Evolutionary conservation across 2,888 invertebrate genomes (phyloP).

Genomic region (Chalcosyrphus nemorum): DNA sequence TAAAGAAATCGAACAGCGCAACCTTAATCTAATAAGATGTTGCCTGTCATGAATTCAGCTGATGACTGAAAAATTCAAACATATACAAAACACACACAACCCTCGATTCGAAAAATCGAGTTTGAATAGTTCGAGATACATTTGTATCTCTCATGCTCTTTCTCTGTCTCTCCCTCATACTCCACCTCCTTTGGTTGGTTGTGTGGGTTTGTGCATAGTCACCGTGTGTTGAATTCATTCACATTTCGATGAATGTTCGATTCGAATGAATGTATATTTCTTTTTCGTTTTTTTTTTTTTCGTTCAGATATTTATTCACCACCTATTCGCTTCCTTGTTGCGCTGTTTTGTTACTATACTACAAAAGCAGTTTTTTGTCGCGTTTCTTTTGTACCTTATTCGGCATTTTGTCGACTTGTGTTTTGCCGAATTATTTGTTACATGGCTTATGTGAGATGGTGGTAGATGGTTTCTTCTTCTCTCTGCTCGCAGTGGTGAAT

Average conservation of each 20-base stretch:
- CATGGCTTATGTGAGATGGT: slow-evolving; percentile 9
- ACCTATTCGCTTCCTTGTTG: slow-evolving; percentile 70
- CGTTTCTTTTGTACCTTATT: slow-evolving; percentile 49
- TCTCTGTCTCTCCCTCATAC: slow-evolving; percentile 72
- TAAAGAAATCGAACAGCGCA: slow-evolving; percentile 76
- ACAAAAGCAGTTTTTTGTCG: slow-evolving; percentile 50
- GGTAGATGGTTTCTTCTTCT: neutral
- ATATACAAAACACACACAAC: slow-evolving; percentile 81
- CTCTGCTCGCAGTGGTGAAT: slow-evolving; percentile 34
- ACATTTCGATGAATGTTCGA: slow-evolving; percentile 72
- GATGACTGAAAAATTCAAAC: slow-evolving; percentile 82
- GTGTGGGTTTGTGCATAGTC: slow-evolving; percentile 47
- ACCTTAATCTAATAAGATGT: slow-evolving; percentile 80
- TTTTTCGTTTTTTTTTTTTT: neutral
- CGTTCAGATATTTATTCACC: slow-evolving; percentile 57
- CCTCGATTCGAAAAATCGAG: slow-evolving; percentile 75
- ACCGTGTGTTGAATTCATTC: slow-evolving; percentile 66
- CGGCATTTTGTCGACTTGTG: slow-evolving; percentile 52
- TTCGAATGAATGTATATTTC: slow-evolving; percentile 59
- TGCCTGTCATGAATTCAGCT: slow-evolving; percentile 82
- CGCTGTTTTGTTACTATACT: slow-evolving; percentile 60
- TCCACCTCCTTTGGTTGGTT: slow-evolving; percentile 68
- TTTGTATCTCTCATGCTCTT: slow-evolving; percentile 72
- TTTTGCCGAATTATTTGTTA: slow-evolving; percentile 54
- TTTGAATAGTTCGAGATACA: slow-evolving; percentile 72